Base-by-base conservation (phyloP, 2,797 vertebrate genomes). In the Nannoperca obscura region DNA sequence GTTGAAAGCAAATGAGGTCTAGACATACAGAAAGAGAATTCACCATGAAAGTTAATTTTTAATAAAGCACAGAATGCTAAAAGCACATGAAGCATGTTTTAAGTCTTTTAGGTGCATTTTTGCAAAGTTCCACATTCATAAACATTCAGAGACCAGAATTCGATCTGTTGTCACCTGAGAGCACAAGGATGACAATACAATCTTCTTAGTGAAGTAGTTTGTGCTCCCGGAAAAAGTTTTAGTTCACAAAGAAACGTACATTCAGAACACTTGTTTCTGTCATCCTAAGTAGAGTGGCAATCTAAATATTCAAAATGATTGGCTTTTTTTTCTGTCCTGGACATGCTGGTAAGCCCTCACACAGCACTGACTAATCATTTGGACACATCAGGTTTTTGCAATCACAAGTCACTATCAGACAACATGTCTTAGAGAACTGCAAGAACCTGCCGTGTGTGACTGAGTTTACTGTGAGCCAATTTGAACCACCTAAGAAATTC, bases 41-140 rank as follows among this genome's bases (percentile, higher is more conserved):
- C 81, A 88, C 82, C 71, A 83, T 85, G 83, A 86, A 80, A 76
- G 64, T 76, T 79, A 8, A 14, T 67, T 82, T 84, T 81, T 82
- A 75, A 88, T 74, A 89, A 93, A 93, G 87, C 91, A 92, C 92
- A 93, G 85, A 91, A 92, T 88, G 90, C 83, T 89, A 83, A 92
- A 90, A 92, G 90, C 91, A 93, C 91, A 89, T 85, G 83, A 91
- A 93, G 92, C 92, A 92, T 88, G 88, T 86, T 82, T 84, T 81
- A 87, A 87, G 85, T 77, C 88, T 86, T 91, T 91, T 86, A 91
- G 88, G 91, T 92, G 91, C 87, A 79, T 90, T 92, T 93, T 92
- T 90, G 88, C 86, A 90, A 88, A 89, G 81, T 91, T 90, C 87
- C 91, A 94, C 92, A 93, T 93, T 94, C 89, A 92, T 79, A 78